Base-by-base conservation (phyloP, 2,888 invertebrate species). In the Lasioglossum oenotherae region DNA sequence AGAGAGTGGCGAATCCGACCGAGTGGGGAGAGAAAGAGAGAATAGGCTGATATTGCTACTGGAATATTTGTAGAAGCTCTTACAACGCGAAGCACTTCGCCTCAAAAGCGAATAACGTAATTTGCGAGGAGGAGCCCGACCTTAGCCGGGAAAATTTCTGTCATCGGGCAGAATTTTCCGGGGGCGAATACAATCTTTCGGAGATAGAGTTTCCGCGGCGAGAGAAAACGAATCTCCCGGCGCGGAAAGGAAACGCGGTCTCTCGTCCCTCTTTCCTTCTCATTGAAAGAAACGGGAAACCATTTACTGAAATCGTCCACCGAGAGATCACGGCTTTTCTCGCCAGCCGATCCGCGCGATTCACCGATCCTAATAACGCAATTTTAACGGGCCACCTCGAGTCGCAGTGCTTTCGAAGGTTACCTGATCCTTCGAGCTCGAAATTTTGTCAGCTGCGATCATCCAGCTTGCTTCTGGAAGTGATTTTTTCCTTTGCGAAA, bases 41-140 rank as follows among this genome's bases (percentile, higher is more conserved):
- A 84, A 87, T 84, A 88, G 85, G 69, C 85, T 80, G 89, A 82
- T 90, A 90, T 90, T 85, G 85, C 87, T 74, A 76, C 80, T 85
- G 86, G 88, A 90, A 90, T 90, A 90, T 90, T 90, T 90, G 89
- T 82, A 82, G 87, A 83, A 85, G 81, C 84, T 80, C 87, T 86
- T 86, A 81, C 87, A 80, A 76, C 75, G 74, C 76, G 85, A 80
- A 81, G 88, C 80, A 82, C 85, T 87, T 83, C 80, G 76, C 82
- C 81, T 84, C 84, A 87, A 89, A 83, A 88, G 85, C 88, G 87
- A 89, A 87, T 89, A 89, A 89, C 81, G 87, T 88, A 89, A 89
- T 89, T 89, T 87, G 86, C 84, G 75, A 84, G 72, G 73, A 84
- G 78, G 75, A 86, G 49, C 38, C 67, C 38, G 41, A 27, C 35